Conservation (phyloP, 2,888 invertebrate genomes). For the Melinopterus prodromus region DNA sequence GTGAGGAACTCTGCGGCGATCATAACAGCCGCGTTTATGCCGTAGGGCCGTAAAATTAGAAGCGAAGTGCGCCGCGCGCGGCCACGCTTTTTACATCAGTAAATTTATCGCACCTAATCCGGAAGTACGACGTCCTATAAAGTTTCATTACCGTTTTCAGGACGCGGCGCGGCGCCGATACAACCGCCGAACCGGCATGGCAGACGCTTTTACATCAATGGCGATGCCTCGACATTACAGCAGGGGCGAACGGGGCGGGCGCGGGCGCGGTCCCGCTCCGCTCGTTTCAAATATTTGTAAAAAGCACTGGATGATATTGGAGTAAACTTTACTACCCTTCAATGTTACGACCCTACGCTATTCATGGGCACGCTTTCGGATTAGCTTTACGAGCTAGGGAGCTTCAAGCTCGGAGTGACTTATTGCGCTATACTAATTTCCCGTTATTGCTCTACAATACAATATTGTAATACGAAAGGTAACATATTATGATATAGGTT, state of each 20-base stretch:
- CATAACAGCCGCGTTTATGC: background rate
- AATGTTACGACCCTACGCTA: background rate
- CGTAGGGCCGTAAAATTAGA: background rate
- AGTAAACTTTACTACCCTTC: background rate
- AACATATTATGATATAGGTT: too few species aligned
- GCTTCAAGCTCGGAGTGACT: background rate
- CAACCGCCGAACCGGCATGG: background rate
- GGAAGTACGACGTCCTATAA: conserved; percentile 4
- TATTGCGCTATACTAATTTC: background rate
- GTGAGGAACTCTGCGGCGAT: background rate
- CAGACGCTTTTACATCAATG: background rate
- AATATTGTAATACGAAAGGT: too few species aligned
- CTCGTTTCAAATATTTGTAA: conserved; percentile 4
- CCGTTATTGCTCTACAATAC: background rate
- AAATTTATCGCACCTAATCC: conserved; percentile 4
- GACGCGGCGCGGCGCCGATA: background rate
- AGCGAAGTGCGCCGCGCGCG: background rate
- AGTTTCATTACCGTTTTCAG: conserved; percentile 4
- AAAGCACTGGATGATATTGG: background rate
- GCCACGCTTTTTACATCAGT: background rate
- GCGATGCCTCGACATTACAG: background rate
- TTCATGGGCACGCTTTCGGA: background rate
- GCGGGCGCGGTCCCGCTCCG: background rate
- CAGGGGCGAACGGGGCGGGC: background rate
- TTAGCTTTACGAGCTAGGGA: background rate